phyloP scores from a whole-genome alignment of 2,888 invertebrate species.

The Dascillus cervinus region DNA sequence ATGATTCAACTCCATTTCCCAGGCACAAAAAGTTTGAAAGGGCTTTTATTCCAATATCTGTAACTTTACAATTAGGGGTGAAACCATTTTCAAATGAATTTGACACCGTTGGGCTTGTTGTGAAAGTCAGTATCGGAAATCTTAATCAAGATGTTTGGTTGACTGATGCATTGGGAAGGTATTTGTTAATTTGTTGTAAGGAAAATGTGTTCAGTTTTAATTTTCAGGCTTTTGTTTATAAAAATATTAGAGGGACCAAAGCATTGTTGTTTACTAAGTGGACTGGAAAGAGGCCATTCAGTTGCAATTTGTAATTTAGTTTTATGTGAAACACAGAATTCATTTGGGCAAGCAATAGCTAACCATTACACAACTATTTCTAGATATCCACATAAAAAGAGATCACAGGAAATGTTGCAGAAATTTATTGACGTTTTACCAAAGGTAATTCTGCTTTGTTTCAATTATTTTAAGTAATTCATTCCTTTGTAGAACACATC shows the following conservation, averaged over 20 bases:
- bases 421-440: slow-evolving; percentile 38
- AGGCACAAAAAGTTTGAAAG: slow-evolving; percentile 24
- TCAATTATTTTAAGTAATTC: neutral
- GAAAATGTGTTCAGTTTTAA: neutral
- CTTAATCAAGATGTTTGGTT: slow-evolving; percentile 53
- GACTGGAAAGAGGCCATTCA: slow-evolving; percentile 50
- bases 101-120: slow-evolving; percentile 64
- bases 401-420: slow-evolving; percentile 44
- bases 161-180: slow-evolving; percentile 49
- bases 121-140: slow-evolving; percentile 47
- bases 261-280: slow-evolving; percentile 44
- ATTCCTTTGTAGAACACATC: slow-evolving; percentile 26
- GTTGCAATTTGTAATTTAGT: slow-evolving; percentile 55
- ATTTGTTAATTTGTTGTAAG: slow-evolving; percentile 24
- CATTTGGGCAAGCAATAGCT: slow-evolving; percentile 52
- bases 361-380: slow-evolving; percentile 57
- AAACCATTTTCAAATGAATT: slow-evolving; percentile 57
- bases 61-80: slow-evolving; percentile 37
- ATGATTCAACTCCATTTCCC: slow-evolving; percentile 4
- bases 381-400: slow-evolving; percentile 49
- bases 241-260: slow-evolving; percentile 42
- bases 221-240: slow-evolving; percentile 37
- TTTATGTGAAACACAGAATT: slow-evolving; percentile 48
- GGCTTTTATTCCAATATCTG: slow-evolving; percentile 39
- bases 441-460: slow-evolving; percentile 19